A percentile compares a stretch with the other conserved stretches of the same genome.
Evolutionary conservation across 2,113 vertebrate genomes (phyloP).

Genomic region (Pachypanchax playfairii): DNA sequence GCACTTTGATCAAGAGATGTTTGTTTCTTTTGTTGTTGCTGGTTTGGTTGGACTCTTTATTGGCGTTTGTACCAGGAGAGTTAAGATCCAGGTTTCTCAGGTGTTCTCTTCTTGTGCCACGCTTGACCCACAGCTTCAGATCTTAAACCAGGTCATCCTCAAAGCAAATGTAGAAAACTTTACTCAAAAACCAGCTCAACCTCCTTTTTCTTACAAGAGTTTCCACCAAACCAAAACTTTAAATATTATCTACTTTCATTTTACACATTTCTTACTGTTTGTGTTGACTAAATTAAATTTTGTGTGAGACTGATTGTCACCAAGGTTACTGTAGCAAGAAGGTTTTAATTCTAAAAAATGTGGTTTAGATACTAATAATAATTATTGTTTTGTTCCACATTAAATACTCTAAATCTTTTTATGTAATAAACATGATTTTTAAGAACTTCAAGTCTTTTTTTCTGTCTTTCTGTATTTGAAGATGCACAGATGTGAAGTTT

Average conservation of each 20-base stretch:
- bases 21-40: slow-evolving; percentile 15
- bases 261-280: slow-evolving; percentile 60
- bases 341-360: slow-evolving; percentile 15
- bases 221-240: slow-evolving; percentile 34
- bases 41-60: slow-evolving; percentile 16
- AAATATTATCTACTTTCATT: slow-evolving; percentile 29
- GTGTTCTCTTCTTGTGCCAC: slow-evolving; percentile 44
- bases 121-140: slow-evolving; percentile 19
- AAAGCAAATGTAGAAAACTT: background rate
- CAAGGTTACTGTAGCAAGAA: slow-evolving; percentile 44
- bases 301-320: slow-evolving; percentile 31
- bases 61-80: slow-evolving; percentile 25
- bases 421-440: slow-evolving; percentile 71
- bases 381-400: slow-evolving; percentile 54
- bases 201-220: slow-evolving; percentile 68
- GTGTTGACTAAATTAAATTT: slow-evolving; percentile 17
- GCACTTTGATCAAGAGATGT: slow-evolving; percentile 7
- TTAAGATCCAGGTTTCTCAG: slow-evolving; percentile 59
- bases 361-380: slow-evolving; percentile 27
- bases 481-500: background rate
- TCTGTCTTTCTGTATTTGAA: background rate
- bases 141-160: slow-evolving; percentile 32
- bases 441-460: slow-evolving; percentile 10
- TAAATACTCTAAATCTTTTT: slow-evolving; percentile 69
- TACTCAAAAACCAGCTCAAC: slow-evolving; percentile 49